Evolutionary conservation across 2,113 vertebrate species (phyloP), one percentile per base, ranked within the genome.

Genomic region (Origma solitaria): DNA sequence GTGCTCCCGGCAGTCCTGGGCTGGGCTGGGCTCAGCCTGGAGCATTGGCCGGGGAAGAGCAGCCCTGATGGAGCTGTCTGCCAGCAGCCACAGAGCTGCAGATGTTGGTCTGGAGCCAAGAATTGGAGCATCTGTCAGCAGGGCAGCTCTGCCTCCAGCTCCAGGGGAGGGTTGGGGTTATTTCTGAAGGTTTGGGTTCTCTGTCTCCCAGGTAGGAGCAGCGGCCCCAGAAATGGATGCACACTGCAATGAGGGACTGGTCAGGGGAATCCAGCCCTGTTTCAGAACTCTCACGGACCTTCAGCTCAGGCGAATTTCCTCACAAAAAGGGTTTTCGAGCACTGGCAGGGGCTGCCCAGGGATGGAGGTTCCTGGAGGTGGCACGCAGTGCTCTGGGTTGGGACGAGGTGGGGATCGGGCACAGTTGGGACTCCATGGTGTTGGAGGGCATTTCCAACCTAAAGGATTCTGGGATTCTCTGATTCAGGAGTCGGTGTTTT

Each of bases 401-500:
- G n/a, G n/a, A 37, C n/a, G 20, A 28, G 45, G 66, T 28, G 66
- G 45, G 45, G 9, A 9, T 50, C 21, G 25, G n/a, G 9, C 33
- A 37, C 65, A 21, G 66, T 3, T 3, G 0, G 9, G 44, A 10
- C 45, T 35, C 13, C 4, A 8, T 35, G 66, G 45, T 3, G 5
- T 28, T 4, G 66, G 66, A 69, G 13, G 38, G 27, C 13, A 4
- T 37, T 35, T 30, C 27, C 27, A 38, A 1, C 47, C 27, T 16
- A 27, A 38, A 27, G 2, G 66, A 8, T 8, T 4, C 62, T 44
- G 61, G 15, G 42, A 45, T 51, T 2, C 19, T 23, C 19, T 14
- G n/a, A 50, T 22, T 8, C 13, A 21, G 25, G 45, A 31, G 15
- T 4, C 0, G 2, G 18, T 0, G 1, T 31, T 22, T 25, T 0